Evolutionary conservation across 1,140 invertebrate species (phyloP), one percentile per base, ranked within the genome.

Genomic region (Eciton burchellii): DNA sequence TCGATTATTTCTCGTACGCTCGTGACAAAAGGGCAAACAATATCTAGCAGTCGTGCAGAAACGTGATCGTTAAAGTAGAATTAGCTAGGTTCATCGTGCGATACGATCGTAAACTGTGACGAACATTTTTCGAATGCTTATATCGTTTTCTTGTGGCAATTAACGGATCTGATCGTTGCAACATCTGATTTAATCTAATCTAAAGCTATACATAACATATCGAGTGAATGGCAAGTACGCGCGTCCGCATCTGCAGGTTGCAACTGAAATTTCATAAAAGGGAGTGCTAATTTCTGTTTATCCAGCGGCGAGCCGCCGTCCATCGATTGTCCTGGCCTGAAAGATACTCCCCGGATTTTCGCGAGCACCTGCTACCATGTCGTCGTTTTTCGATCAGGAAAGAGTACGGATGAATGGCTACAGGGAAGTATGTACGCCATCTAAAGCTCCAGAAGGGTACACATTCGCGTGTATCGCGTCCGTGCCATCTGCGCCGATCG

Each of bases 401-500:
- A 79, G 63, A 79, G 49, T 77, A 77, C 63, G 49, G 63, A 79
- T 79, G 70, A 79, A 79, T 79, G 35, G 41, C 63, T 56, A 68
- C 43, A 45, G 35, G 24, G 49, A 79, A 56, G 74, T 79, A 24
- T 79, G n/a, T 79, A 57, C 52, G 41, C 35, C 21, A 70, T 45
- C 65, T 79, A 56, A 79, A 79, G 63, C 52, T 56, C 49, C 63
- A 79, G 62, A 79, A 79, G 77, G 60, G 60, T 76, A 70, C 70
- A 79, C 52, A 49, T 43, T 59, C 68, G 35, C 29, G 57, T 52
- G 54, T 77, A 68, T 26, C 72, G 81, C 83, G 79, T 81, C 79
- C 74, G 85, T 89, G 88, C 88, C 91, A 92, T 92, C 90, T 92
- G 91, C 88, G 88, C 84, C 90, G 89, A 92, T 92, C 83, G 85